phyloP scores from a whole-genome alignment of 2,113 vertebrate genomes.

The Junco hyemalis region DNA sequence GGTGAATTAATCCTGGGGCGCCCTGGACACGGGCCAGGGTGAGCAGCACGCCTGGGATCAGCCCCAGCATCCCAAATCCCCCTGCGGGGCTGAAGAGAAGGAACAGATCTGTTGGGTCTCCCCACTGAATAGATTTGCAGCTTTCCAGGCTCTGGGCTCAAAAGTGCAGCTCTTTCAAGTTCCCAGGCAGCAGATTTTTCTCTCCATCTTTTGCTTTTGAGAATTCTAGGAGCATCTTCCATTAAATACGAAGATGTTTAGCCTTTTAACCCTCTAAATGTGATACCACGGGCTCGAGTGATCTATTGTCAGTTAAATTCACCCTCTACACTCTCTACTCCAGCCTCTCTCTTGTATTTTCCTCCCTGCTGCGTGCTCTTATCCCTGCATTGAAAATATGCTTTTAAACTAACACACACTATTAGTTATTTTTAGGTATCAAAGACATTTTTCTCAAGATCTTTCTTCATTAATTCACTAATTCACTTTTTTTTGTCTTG shows the following conservation, averaged over 20 bases:
- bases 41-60: background rate
- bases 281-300: constrained; percentile 31
- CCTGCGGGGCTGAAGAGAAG: background rate
- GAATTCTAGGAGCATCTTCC: constrained; percentile 57
- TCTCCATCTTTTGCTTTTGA: constrained; percentile 46
- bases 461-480: constrained; percentile 68
- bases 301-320: constrained; percentile 68
- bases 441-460: constrained; percentile 60
- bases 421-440: constrained; percentile 62
- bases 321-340: constrained; percentile 30
- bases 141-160: background rate
- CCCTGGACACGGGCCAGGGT: accelerated
- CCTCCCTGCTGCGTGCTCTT: constrained; percentile 54
- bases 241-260: constrained; percentile 46
- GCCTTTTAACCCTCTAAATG: constrained; percentile 60
- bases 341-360: constrained; percentile 46
- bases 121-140: background rate
- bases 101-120: background rate
- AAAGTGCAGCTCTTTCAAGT: constrained; percentile 44
- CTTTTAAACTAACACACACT: constrained; percentile 51
- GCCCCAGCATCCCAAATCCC: background rate
- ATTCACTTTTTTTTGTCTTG: constrained; percentile 59
- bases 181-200: constrained; percentile 48
- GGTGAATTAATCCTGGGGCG: background rate
- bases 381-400: constrained; percentile 58